Evolutionary conservation across 2,888 invertebrate genomes (phyloP).

Genomic region (Spisula solida): DNA sequence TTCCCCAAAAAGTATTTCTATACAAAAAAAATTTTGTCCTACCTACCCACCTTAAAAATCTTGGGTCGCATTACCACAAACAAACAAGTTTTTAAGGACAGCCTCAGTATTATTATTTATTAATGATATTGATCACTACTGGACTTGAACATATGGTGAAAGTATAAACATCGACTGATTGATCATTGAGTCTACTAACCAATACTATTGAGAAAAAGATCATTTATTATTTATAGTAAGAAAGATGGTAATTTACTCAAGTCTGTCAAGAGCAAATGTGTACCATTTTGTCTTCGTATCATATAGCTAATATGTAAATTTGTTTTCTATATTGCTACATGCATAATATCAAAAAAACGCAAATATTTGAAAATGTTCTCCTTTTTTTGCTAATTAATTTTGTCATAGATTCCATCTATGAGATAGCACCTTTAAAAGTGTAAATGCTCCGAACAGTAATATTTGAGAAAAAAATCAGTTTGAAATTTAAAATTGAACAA

Average conservation of each 20-base stretch:
- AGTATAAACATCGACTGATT: not conserved
- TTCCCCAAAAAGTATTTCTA: too few relatives aligned
- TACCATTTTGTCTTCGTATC: too few relatives aligned
- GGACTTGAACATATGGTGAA: not conserved
- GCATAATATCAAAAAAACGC: too few relatives aligned
- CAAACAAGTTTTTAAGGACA: too few relatives aligned
- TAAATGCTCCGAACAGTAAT: not conserved
- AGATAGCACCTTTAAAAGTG: not conserved
- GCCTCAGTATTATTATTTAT: not conserved
- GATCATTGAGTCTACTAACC: not conserved
- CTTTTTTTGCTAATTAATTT: too few relatives aligned
- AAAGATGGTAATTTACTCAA: not conserved
- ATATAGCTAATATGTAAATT: too few relatives aligned
- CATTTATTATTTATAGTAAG: not conserved
- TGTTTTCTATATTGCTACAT: too few relatives aligned
- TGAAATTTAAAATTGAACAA: not conserved
- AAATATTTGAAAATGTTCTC: too few relatives aligned
- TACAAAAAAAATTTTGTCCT: too few relatives aligned
- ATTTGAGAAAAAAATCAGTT: not conserved
- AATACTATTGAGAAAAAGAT: not conserved
- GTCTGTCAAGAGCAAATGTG: too few relatives aligned
- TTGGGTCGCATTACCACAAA: too few relatives aligned
- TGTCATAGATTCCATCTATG: not conserved
- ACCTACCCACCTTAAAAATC: too few relatives aligned
- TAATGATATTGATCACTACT: not conserved